Evolutionary conservation across 2,113 vertebrate genomes (phyloP), one percentile per base, ranked within the genome.

Genomic region (Neogale vison): DNA sequence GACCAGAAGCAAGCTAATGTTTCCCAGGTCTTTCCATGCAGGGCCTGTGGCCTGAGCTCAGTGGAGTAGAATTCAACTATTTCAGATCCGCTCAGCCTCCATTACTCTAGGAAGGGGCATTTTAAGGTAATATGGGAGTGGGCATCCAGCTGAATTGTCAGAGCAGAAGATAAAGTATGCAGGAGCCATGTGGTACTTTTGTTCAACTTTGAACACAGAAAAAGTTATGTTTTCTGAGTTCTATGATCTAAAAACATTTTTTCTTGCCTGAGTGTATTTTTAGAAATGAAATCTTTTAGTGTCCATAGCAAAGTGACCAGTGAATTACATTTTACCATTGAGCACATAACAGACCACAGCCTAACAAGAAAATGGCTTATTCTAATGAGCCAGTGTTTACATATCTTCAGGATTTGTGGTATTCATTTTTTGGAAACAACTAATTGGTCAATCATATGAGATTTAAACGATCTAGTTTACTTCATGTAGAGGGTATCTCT

Each of bases 1-100:
- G 98, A 98, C 98, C 98, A 99, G 97, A 98, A 97, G 98, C 98
- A 98, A 97, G 97, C 82, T 94, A 98, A 98, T 10, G 79, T 98
- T 98, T 98, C 98, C 98, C 92, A 98, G 93, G 92, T 94, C 92
- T 96, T 95, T 92, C 67, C 63, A 79, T 12, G 6, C 24, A 34
- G 7, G 42, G 6, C 71, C 34, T 69, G 93, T n/a, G 14, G 95
- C 57, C 57, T 87, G 81, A 26, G 84, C 74, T 94, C 89, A 13
- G 13, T 4, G 24, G 55, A 92, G 79, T 21, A 83, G 93, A 1
- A 1, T 47, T 95, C 45, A 39, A 0, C 69, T 50, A 45, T 55
- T 98, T 95, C 67, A 86, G 77, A 52, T 4, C 36, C 24, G 23
- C 83, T n/a, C 29, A 34, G 61, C 8, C n/a, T 45, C 4, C 45